Percentiles rank a stretch among this genome's conserved stretches.
Conservation (phyloP, 2,113 vertebrate species). For the Rhabdomys dilectus region DNA sequence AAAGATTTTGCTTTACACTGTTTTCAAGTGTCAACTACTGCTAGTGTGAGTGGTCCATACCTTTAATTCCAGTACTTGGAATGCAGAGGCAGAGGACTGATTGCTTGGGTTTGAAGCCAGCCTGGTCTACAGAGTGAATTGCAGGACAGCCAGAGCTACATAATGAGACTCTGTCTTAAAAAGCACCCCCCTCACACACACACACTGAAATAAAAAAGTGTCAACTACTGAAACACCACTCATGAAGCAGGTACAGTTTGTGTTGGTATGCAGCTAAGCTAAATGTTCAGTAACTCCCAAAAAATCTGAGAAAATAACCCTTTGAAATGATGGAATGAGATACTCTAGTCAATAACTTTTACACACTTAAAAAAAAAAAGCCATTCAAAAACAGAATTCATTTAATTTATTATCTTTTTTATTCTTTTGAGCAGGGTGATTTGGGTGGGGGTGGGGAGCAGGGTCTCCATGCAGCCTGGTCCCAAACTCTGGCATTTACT, state of each 20-base stretch:
- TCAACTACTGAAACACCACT: conserved; percentile 25
- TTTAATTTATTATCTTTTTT: neutral
- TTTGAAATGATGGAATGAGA: conserved; percentile 42
- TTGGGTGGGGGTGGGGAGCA: too few relatives aligned
- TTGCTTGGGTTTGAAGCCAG: neutral
- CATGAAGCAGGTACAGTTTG: conserved; percentile 40
- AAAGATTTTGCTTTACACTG: neutral
- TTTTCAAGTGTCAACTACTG: neutral
- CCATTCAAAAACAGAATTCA: neutral
- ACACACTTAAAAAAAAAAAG: neutral
- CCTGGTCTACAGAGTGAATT: neutral
- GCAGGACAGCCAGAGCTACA: neutral
- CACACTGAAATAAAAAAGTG: neutral
- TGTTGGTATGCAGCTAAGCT: neutral
- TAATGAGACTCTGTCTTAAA: neutral
- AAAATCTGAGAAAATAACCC: conserved; percentile 35
- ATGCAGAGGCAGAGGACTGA: neutral
- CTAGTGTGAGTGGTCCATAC: neutral
- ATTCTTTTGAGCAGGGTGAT: neutral
- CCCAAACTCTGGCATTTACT: neutral
- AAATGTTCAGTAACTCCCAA: neutral
- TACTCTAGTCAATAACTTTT: neutral
- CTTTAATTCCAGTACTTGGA: neutral
- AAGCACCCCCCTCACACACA: too few relatives aligned
- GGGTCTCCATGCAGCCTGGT: neutral